Percentiles rank a stretch among this genome's conserved stretches.
Conservation (phyloP, 2,113 vertebrate genomes). For the Mellivora capensis region DNA sequence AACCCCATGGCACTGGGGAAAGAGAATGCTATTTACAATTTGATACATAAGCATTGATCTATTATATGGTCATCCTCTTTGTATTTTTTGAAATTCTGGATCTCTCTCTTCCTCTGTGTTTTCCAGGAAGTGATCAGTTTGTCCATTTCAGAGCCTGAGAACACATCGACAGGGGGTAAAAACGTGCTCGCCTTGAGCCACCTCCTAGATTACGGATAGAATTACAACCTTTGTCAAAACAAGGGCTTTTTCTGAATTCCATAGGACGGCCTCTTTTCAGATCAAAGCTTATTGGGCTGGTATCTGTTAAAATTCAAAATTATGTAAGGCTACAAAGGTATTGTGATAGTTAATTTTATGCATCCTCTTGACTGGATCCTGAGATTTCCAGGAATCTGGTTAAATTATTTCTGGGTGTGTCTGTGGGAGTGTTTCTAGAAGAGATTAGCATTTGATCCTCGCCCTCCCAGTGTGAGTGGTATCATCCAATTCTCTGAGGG, state of each 20-base stretch:
- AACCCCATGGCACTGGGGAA: not conserved
- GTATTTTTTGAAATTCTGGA: not conserved
- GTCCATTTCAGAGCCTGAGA: not conserved
- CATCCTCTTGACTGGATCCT: not conserved
- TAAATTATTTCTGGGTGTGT: not conserved
- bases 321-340: not conserved
- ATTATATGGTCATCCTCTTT: not conserved
- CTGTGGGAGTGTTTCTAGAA: not conserved
- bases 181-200: not conserved
- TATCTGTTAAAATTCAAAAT: not conserved
- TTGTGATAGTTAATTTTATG: not conserved
- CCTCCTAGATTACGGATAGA: not conserved
- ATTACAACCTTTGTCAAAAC: not conserved
- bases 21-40: not conserved
- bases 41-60: not conserved
- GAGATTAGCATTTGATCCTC: not conserved
- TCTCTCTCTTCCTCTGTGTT: not conserved
- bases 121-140: not conserved
- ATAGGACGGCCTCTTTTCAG: not conserved
- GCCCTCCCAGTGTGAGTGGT: not conserved
- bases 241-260: not conserved
- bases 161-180: not conserved
- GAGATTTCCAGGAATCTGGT: not conserved
- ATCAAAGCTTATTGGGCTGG: not conserved
- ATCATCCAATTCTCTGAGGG: not conserved